Evolutionary conservation across 2,113 vertebrate genomes (phyloP), one percentile per base, ranked within the genome.

Genomic region (Nycticryphes semicollaris): DNA sequence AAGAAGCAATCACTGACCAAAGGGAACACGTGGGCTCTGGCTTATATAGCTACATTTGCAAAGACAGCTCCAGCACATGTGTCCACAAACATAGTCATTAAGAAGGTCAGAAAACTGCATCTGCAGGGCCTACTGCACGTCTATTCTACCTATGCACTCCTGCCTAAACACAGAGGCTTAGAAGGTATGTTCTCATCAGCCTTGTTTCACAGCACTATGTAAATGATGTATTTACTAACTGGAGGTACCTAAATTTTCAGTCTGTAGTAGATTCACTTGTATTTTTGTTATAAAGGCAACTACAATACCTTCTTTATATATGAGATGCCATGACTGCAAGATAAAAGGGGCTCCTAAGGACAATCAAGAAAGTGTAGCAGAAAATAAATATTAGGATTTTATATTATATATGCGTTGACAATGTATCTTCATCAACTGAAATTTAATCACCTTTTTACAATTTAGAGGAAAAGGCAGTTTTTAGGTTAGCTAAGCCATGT

Each of bases 401-500:
- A 96, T 70, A 86, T 94, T 94, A 94, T 85, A 97, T 97, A 97
- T 81, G 64, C 73, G 94, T 82, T 96, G 64, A 87, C 37, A 95
- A 74, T 93, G 59, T 95, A 97, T 97, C 95, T 97, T 97, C 81
- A 97, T 96, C 94, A 96, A 94, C 16, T 96, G 95, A 96, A 97
- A 97, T 87, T 96, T 98, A 97, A 98, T 98, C 97, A 97, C 94
- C 95, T 97, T 98, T 97, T 97, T 95, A 98, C 97, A 97, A 97
- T 98, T 97, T 97, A 94, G 91, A 96, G 57, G 84, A 95, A 84
- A 97, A 97, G 75, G 84, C 79, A 80, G 96, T 83, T 95, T 97
- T 98, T 94, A 96, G 93, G 87, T 62, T 97, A 96, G 97, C 95
- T 96, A 97, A 98, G 97, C 97, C 97, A 98, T 98, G 98, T 98